Conservation (phyloP, 2,888 invertebrate species). For the Adelphocoris suturalis region DNA sequence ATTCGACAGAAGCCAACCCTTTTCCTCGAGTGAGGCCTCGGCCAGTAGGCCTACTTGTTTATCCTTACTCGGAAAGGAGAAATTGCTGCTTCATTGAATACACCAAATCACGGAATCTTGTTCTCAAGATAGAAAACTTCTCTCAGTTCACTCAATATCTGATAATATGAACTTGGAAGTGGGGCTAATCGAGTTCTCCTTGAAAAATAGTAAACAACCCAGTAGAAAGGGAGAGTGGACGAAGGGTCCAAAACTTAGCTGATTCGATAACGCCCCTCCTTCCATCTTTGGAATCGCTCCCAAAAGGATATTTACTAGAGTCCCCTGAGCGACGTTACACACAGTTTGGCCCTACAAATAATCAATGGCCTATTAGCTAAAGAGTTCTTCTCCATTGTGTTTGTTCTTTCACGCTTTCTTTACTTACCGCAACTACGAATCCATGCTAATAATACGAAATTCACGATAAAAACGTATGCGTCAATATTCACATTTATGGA, state of each 20-base stretch:
- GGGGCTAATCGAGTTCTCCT: constrained; percentile 18
- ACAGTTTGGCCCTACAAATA: constrained; percentile 56
- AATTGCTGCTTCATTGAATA: background rate
- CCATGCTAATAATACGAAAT: no score
- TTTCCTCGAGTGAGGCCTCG: no score
- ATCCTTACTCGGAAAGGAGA: no score
- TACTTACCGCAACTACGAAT: no score
- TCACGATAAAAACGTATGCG: no score
- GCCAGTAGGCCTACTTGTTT: no score
- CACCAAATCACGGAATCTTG: background rate
- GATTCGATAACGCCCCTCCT: constrained; percentile 70
- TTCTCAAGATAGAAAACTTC: background rate
- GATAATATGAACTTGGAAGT: constrained; percentile 10
- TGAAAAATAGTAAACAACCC: constrained; percentile 58
- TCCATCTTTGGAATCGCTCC: constrained; percentile 55
- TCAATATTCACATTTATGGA: no score
- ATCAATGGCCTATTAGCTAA: constrained; percentile 70
- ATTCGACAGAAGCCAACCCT: no score
- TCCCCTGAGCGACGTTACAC: constrained; percentile 65
- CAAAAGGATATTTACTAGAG: constrained; percentile 68
- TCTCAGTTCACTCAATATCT: background rate
- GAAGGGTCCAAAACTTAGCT: constrained; percentile 44
- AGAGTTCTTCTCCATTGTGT: background rate
- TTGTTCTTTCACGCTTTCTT: background rate
- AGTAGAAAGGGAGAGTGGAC: background rate